Evolutionary conservation across 1,140 invertebrate species (phyloP), one percentile per base, ranked within the genome.

Genomic region (Brachionus koreanus): DNA sequence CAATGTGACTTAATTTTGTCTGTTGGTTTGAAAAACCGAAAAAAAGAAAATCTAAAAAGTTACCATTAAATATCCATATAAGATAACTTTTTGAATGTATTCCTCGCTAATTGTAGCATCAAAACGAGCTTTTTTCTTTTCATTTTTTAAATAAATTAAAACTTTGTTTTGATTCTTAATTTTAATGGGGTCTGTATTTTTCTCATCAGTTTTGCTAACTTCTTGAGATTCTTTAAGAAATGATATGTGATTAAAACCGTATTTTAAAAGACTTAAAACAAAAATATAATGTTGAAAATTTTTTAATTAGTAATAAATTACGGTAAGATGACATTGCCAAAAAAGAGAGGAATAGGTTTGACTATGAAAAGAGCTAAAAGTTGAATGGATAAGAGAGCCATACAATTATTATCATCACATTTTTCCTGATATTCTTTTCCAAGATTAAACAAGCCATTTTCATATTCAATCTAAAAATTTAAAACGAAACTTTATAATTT

Each of bases 341-440:
- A 82, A 49, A 89, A 84, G 83, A 88, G 89, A 3, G 89, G 88
- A 12, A 89, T 83, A 2, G 88, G 89, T 84, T 89, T 89, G 5
- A 85, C 83, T 0, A 94, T 91, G 93, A 95, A 94, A 75, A 94
- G 94, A 75, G 94, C 92, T 0, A 92, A 91, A 82, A 95, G 85
- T 86, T 95, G 94, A 84, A 94, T 92, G 29, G 93, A 93, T 61
- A 95, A 88, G 88, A 95, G 93, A 86, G 93, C 91, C 43, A 95
- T 88, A 87, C 93, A 94, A 19, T 93, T 93, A 49, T 92, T 92
- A 25, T 92, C 92, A 87, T 92, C 92, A 86, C 93, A 94, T 90
- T 93, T 84, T 79, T 90, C 89, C 13, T 82, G 79, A 75, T 89
- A 90, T 16, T 86, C 75, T n/a, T 69, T 10, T 49, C 87, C 87